These are phyloP conservation scores for Taphrorychus bicolor DNA, from an alignment of 2,888 invertebrate genomes.

Conservation along the genomic window DNA sequence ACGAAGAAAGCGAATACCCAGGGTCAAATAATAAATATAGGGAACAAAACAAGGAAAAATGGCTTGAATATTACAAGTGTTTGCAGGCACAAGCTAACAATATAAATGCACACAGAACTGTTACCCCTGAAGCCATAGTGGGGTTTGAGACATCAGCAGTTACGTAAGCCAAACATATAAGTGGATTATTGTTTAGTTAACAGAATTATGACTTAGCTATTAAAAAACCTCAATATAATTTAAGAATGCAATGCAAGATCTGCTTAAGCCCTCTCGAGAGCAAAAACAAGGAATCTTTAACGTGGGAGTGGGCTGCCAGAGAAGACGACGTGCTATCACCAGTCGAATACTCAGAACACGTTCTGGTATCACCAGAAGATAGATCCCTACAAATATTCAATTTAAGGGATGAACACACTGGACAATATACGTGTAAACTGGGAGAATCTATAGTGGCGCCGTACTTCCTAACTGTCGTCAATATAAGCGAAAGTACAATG, in stretches of 20 bases:
- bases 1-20: conserved; percentile 60
- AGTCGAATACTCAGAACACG: conserved; percentile 59
- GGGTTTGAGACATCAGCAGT: conserved; percentile 59
- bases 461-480: conserved; percentile 64
- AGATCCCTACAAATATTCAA: conserved; percentile 64
- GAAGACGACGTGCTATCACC: conserved; percentile 48
- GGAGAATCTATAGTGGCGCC: conserved; percentile 59
- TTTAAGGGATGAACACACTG: conserved; percentile 61
- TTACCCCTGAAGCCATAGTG: conserved; percentile 55
- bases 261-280: conserved; percentile 64
- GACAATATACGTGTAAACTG: conserved; percentile 65
- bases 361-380: conserved; percentile 58
- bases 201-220: no score
- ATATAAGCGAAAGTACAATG: conserved; percentile 54
- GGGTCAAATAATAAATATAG: conserved; percentile 57
- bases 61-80: conserved; percentile 66
- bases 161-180: conserved; percentile 53
- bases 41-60: conserved; percentile 58
- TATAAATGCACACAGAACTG: conserved; percentile 55
- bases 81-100: conserved; percentile 54
- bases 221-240: conserved; percentile 24
- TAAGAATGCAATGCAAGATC: conserved; percentile 63
- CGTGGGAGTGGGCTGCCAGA: conserved; percentile 60
- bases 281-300: conserved; percentile 54
- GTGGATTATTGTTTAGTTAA: not conserved